These are phyloP conservation scores for Artemisiospiza belli DNA, from an alignment of 2,113 vertebrate species.

Conservation along the genomic window DNA sequence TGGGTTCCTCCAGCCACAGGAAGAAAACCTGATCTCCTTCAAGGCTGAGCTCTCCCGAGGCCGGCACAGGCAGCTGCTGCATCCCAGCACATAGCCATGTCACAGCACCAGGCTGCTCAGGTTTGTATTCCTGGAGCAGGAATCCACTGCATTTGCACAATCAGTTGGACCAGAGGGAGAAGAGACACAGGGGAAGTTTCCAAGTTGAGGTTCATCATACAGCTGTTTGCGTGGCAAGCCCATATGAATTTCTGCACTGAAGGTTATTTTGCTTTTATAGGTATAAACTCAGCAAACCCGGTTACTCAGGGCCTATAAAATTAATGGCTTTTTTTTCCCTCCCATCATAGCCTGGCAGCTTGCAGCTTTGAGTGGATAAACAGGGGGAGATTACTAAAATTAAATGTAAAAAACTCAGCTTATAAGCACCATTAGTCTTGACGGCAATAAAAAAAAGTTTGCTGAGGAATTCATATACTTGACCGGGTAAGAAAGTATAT, in stretches of 20 bases:
- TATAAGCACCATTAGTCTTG: background rate
- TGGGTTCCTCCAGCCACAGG: background rate
- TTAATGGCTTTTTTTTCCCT: background rate
- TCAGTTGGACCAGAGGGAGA: background rate
- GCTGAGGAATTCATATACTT: background rate
- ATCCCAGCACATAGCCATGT: fast-evolving
- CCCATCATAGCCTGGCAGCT: background rate
- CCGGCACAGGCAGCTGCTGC: fast-evolving
- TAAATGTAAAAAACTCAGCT: background rate
- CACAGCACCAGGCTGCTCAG: background rate
- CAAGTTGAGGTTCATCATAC: background rate
- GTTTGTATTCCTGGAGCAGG: background rate
- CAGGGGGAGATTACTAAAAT: background rate
- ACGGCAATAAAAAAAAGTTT: background rate
- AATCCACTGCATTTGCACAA: background rate
- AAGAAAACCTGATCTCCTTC: background rate
- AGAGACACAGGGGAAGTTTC: background rate
- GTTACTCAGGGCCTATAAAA: background rate
- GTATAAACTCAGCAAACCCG: background rate
- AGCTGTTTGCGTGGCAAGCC: background rate
- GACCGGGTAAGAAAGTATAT: background rate
- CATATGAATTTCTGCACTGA: background rate
- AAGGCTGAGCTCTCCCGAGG: background rate
- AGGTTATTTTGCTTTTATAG: background rate
- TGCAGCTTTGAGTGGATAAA: background rate